These are phyloP conservation scores for Piaya cayana DNA, from an alignment of 2,113 vertebrate genomes.

Conservation along the genomic window DNA sequence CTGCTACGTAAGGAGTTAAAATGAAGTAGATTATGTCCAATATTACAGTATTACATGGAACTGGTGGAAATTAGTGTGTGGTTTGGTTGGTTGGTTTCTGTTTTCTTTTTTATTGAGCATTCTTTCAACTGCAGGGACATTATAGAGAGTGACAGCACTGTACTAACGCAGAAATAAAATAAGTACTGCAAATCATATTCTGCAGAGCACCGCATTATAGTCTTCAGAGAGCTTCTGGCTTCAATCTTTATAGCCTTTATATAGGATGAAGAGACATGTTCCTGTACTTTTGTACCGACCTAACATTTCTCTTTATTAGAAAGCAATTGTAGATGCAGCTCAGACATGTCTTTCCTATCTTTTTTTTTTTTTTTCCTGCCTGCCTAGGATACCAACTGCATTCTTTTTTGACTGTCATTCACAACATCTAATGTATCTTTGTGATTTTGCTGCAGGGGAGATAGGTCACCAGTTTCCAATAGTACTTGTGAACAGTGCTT, in stretches of 20 bases:
- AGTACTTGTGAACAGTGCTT: neutral
- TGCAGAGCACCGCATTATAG: too few relatives aligned
- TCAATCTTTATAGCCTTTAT: neutral
- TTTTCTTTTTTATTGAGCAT: neutral
- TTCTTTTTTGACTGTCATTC: neutral
- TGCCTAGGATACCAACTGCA: neutral
- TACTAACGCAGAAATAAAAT: neutral
- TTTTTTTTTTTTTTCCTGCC: neutral
- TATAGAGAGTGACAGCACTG: neutral
- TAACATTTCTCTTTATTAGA: neutral
- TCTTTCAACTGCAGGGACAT: neutral
- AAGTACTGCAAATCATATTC: neutral
- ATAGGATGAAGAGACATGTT: neutral
- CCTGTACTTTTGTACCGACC: neutral
- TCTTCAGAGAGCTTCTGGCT: neutral
- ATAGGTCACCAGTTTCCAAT: neutral
- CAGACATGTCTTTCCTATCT: rapidly evolving
- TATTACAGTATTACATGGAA: neutral
- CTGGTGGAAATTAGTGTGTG: neutral
- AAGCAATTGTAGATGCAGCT: neutral
- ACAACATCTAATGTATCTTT: neutral
- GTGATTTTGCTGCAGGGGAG: neutral
- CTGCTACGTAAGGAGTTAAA: neutral
- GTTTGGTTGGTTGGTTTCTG: too few relatives aligned
- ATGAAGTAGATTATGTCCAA: neutral